Percentiles rank a stretch among this genome's conserved stretches.
Evolutionary conservation across 2,113 vertebrate genomes (phyloP).

Genomic region (Perca fluviatilis): DNA sequence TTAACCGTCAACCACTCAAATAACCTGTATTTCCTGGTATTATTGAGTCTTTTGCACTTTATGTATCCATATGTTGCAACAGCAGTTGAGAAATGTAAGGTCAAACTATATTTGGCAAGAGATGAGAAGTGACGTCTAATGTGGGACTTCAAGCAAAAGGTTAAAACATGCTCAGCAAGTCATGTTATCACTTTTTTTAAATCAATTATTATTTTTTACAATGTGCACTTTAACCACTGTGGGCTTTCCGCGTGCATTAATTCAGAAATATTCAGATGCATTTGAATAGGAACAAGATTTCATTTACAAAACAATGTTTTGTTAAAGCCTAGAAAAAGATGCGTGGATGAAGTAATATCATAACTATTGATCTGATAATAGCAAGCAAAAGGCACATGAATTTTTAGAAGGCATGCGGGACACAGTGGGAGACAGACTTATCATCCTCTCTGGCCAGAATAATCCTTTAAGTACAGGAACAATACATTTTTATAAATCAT

Average conservation of each 20-base stretch:
- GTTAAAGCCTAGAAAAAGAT: conserved; percentile 27
- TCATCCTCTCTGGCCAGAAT: conserved; percentile 29
- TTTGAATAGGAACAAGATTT: conserved; percentile 54
- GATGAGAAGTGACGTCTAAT: conserved; percentile 3
- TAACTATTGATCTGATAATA: conserved; percentile 54
- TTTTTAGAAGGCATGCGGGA: conserved; percentile 47
- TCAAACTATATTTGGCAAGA: conserved; percentile 8
- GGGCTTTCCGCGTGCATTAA: conserved; percentile 27
- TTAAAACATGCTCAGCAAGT: conserved; percentile 39
- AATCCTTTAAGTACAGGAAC: conserved; percentile 43
- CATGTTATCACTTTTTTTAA: conserved; percentile 29
- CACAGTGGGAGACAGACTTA: conserved; percentile 25
- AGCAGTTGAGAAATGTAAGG: neutral
- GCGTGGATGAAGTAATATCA: conserved; percentile 52
- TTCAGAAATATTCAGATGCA: conserved; percentile 55
- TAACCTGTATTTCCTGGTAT: neutral
- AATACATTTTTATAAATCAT: conserved; percentile 44
- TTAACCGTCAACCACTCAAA: conserved; percentile 14
- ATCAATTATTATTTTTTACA: conserved; percentile 42
- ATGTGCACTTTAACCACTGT: conserved; percentile 24
- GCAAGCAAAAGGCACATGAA: conserved; percentile 36
- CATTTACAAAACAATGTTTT: conserved; percentile 59
- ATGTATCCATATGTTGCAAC: neutral
- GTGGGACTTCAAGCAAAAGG: neutral
- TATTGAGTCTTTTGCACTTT: neutral